These are phyloP conservation scores for Meghimatium bilineatum DNA, from an alignment of 2,888 invertebrate species.

Conservation along the genomic window DNA sequence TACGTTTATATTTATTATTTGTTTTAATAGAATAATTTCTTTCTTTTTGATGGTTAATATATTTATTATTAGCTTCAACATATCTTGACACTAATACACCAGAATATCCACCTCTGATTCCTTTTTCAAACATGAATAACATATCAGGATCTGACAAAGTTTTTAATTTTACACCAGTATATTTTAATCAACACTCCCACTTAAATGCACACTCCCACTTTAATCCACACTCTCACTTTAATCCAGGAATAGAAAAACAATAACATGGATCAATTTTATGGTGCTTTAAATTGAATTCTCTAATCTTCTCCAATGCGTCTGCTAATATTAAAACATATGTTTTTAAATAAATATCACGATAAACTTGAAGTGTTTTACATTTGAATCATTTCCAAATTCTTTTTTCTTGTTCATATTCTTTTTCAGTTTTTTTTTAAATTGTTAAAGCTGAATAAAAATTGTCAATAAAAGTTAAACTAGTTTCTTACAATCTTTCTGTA, in stretches of 20 bases:
- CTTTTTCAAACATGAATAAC: slow-evolving; percentile 3
- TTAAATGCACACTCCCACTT: no score
- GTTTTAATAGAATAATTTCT: no score
- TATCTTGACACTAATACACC: slow-evolving; percentile 11
- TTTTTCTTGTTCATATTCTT: slow-evolving; percentile 21
- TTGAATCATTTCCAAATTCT: slow-evolving; percentile 1
- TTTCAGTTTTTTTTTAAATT: not conserved
- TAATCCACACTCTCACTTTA: slow-evolving; percentile 26
- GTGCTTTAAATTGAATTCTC: slow-evolving; percentile 8
- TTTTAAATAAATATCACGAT: slow-evolving; percentile 16
- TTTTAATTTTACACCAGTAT: slow-evolving; percentile 17
- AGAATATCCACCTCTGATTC: slow-evolving; percentile 15
- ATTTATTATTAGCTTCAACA: slow-evolving; percentile 14
- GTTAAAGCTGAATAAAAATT: slow-evolving; percentile 22
- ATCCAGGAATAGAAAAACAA: slow-evolving; percentile 19
- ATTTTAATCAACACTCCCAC: no score
- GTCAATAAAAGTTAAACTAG: slow-evolving; percentile 7
- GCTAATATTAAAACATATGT: slow-evolving; percentile 9
- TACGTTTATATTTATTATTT: no score
- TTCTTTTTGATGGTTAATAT: no score
- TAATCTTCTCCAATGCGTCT: slow-evolving; percentile 31
- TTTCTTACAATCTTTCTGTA: slow-evolving; percentile 18
- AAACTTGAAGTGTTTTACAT: slow-evolving; percentile 18
- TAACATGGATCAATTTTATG: slow-evolving; percentile 26
- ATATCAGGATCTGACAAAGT: not conserved